A percentile compares a stretch with the other conserved stretches of the same genome.
These are phyloP conservation scores for Furcifer pardalis DNA, from an alignment of 2,797 vertebrate species.

Conservation along the genomic window DNA sequence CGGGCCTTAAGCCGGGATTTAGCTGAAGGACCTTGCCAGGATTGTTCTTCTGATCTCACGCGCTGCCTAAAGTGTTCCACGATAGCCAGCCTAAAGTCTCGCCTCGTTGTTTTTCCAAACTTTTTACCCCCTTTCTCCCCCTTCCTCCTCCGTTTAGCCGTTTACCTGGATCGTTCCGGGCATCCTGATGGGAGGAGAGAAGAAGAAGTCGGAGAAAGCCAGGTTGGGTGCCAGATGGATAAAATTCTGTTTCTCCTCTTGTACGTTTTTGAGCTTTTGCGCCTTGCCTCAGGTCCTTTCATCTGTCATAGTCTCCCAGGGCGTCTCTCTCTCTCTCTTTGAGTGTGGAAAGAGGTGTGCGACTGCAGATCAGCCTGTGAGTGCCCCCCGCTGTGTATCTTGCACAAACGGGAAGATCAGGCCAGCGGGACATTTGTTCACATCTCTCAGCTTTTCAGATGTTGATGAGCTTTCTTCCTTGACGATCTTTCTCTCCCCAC, in stretches of 20 bases:
- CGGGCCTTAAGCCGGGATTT: too few relatives aligned
- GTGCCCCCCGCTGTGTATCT: constrained; percentile 12
- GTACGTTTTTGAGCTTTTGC: background rate
- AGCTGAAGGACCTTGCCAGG: too few relatives aligned
- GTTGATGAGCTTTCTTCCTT: constrained; percentile 51
- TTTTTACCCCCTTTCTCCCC: background rate
- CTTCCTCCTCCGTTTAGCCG: constrained; percentile 65
- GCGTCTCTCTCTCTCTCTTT: constrained; percentile 13
- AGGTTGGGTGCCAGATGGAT: constrained; percentile 77
- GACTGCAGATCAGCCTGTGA: constrained; percentile 41
- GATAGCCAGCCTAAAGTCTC: too few relatives aligned
- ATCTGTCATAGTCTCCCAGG: constrained; percentile 24
- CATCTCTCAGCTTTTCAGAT: constrained; percentile 49
- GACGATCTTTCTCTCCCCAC: constrained; percentile 14
- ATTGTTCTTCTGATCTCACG: too few relatives aligned
- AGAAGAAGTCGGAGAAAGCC: constrained; percentile 95
- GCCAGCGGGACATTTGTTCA: constrained; percentile 43
- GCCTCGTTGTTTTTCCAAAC: too few relatives aligned
- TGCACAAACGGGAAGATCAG: background rate
- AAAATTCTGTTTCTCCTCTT: constrained; percentile 28
- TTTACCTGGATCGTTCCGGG: constrained; percentile 91
- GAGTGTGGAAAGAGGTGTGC: constrained; percentile 28
- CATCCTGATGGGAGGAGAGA: constrained; percentile 97
- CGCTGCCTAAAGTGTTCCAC: too few relatives aligned
- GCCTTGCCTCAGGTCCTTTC: background rate